These are phyloP conservation scores for Adelosebastes latens DNA, from an alignment of 2,797 vertebrate species.

Conservation along the genomic window DNA sequence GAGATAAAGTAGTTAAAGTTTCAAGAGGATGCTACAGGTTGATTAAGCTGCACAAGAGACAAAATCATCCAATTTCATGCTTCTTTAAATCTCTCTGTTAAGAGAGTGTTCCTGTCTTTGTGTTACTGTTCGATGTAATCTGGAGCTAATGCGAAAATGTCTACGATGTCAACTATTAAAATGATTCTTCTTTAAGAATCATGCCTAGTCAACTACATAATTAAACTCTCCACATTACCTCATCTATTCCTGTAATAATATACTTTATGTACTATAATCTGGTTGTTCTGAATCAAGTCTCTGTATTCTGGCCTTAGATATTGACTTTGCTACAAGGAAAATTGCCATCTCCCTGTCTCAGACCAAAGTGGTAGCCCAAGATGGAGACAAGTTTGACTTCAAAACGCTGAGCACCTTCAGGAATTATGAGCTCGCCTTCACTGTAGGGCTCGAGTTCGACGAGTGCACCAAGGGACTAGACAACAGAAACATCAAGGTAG, in stretches of 20 bases:
- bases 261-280: not conserved
- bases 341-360: constrained; percentile 88
- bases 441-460: constrained; percentile 89
- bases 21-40: not conserved
- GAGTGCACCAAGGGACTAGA: constrained; percentile 92
- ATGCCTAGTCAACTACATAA: not conserved
- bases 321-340: constrained; percentile 93
- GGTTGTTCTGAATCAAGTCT: constrained; percentile 1
- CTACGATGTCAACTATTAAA: not conserved
- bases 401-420: constrained; percentile 93
- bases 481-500: constrained; percentile 87
- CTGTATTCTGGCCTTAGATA: constrained; percentile 75
- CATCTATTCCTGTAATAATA: not conserved
- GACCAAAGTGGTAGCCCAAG: constrained; percentile 90
- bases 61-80: constrained; percentile 14
- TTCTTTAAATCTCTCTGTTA: not conserved
- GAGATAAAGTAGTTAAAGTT: not conserved
- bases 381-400: constrained; percentile 87
- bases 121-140: not conserved
- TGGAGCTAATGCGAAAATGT: not conserved
- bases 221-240: not conserved
- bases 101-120: not conserved
- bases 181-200: not conserved
- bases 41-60: not conserved
- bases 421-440: constrained; percentile 88